These are phyloP conservation scores for Tauraco hartlaubi DNA, from an alignment of 2,797 vertebrate species.

Conservation along the genomic window DNA sequence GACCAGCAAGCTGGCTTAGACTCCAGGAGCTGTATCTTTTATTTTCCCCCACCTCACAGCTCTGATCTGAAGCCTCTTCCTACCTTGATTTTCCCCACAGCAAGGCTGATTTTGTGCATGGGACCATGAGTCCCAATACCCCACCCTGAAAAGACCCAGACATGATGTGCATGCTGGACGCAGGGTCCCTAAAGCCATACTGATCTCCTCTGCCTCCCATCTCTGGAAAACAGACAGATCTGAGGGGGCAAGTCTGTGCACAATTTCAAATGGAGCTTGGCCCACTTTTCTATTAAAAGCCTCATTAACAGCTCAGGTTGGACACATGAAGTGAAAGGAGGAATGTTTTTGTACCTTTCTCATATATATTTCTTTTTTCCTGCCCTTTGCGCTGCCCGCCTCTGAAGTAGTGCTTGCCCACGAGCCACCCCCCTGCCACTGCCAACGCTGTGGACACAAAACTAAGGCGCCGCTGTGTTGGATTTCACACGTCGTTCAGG, in stretches of 20 bases:
- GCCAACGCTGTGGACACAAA: accelerated
- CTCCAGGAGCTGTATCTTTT: not conserved
- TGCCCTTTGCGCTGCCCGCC: not conserved
- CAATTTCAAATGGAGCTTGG: not conserved
- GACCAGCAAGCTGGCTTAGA: not conserved
- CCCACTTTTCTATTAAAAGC: not conserved
- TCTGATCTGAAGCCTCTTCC: not conserved
- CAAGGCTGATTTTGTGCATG: not conserved
- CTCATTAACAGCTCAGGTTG: not conserved
- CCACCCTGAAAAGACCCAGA: not conserved
- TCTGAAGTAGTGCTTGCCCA: not conserved
- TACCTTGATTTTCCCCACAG: not conserved
- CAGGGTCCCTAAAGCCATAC: not conserved
- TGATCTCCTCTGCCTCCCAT: not conserved
- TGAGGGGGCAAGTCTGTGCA: not conserved
- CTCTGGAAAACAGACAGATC: not conserved
- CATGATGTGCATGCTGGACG: accelerated
- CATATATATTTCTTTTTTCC: not conserved
- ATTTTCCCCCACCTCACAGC: too few relatives aligned
- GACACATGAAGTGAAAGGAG: accelerated
- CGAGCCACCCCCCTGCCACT: not conserved
- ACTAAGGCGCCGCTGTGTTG: not conserved
- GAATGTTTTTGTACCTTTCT: not conserved
- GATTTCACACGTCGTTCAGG: not conserved
- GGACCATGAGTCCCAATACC: not conserved